A percentile compares a stretch with the other conserved stretches of the same genome.
These are phyloP conservation scores for Geothlypis trichas DNA, from an alignment of 2,113 vertebrate species.

Conservation along the genomic window DNA sequence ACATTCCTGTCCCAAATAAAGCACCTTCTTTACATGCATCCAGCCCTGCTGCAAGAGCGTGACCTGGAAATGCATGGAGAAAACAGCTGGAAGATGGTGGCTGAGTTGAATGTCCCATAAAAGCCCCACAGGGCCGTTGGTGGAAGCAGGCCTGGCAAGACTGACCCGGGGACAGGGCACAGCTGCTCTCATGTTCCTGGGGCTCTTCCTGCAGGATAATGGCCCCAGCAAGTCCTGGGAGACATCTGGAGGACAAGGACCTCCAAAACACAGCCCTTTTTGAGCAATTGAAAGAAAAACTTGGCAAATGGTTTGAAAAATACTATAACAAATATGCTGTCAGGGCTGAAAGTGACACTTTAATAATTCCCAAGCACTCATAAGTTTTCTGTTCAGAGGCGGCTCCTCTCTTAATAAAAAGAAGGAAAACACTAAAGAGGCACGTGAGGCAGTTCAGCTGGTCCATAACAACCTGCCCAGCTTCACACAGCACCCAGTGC, in stretches of 20 bases:
- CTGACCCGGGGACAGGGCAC: accelerated
- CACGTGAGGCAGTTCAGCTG: neutral
- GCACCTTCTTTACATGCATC: neutral
- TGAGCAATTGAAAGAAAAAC: neutral
- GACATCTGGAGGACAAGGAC: neutral
- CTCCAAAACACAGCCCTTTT: neutral
- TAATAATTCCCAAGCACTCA: neutral
- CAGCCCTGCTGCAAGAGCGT: accelerated
- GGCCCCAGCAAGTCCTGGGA: neutral
- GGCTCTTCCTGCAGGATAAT: neutral
- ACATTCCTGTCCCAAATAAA: neutral
- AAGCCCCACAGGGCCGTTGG: accelerated
- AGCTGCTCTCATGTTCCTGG: accelerated
- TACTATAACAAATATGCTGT: neutral
- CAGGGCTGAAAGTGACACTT: neutral
- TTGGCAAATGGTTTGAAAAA: neutral
- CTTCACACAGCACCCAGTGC: accelerated
- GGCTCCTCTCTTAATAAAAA: neutral
- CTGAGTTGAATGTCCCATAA: neutral
- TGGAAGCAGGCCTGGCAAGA: accelerated
- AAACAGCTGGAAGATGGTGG: neutral
- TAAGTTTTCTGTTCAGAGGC: neutral
- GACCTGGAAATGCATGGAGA: neutral
- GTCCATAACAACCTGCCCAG: neutral
- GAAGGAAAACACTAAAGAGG: neutral